A percentile compares a stretch with the other conserved stretches of the same genome.
These are phyloP conservation scores for Acanthisitta chloris DNA, from an alignment of 2,113 vertebrate genomes.

Conservation along the genomic window DNA sequence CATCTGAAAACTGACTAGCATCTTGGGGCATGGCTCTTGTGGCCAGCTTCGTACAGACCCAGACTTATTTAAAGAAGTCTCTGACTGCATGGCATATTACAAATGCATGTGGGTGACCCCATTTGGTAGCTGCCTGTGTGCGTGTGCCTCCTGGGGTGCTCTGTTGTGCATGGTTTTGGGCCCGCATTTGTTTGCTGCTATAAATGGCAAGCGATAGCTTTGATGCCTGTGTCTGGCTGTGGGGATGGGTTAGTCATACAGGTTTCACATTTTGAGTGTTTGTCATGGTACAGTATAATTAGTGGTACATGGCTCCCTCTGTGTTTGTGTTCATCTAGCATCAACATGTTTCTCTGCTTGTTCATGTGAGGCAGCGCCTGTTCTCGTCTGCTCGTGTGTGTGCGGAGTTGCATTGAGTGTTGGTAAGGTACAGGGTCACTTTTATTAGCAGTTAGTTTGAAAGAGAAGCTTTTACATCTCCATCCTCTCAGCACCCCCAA, in stretches of 20 bases:
- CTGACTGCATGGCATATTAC: background rate
- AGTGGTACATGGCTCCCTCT: background rate
- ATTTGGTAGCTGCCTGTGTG: accelerated
- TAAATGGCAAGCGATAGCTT: background rate
- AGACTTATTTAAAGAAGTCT: background rate
- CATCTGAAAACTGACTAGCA: accelerated
- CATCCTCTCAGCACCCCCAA: background rate
- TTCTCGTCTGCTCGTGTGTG: background rate
- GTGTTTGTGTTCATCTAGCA: background rate
- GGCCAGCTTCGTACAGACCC: background rate
- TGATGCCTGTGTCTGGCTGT: background rate
- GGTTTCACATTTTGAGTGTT: slow-evolving; percentile 1
- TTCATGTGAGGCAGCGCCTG: background rate
- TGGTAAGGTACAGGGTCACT: background rate
- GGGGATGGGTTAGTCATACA: slow-evolving; percentile 22
- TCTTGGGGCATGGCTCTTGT: accelerated
- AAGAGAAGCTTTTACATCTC: background rate
- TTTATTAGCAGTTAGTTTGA: background rate
- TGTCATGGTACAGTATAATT: background rate
- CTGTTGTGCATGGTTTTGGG: background rate
- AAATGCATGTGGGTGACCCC: background rate
- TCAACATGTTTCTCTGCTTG: background rate
- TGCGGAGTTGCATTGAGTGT: accelerated
- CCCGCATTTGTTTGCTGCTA: background rate
- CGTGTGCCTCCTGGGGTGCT: background rate